These are phyloP conservation scores for Campopleginae sp. DNA, from an alignment of 2,888 invertebrate species.

Conservation along the genomic window DNA sequence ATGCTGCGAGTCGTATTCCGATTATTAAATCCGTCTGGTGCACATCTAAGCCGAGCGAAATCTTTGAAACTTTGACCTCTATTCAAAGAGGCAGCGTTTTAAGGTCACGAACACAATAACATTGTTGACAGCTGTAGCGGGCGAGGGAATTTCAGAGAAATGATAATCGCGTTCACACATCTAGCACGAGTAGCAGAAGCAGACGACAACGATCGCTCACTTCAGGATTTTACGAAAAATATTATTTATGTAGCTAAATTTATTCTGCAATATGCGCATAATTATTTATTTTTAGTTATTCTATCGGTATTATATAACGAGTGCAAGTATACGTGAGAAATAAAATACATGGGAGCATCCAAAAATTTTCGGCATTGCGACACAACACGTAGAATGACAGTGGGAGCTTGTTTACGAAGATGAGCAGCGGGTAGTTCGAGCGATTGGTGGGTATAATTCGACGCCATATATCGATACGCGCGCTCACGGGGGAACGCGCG, in stretches of 20 bases:
- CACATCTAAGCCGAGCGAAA: conserved; percentile 31
- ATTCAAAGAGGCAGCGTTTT: conserved; percentile 70
- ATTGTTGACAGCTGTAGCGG: conserved; percentile 42
- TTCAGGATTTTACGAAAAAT: conserved; percentile 30
- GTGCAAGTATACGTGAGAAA: neutral
- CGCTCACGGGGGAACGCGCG: neutral
- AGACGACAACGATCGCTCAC: conserved; percentile 20
- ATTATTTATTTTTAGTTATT: conserved; percentile 3
- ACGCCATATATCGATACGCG: neutral
- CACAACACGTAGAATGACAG: neutral
- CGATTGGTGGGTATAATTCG: neutral
- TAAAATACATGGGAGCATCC: neutral
- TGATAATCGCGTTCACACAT: conserved; percentile 14
- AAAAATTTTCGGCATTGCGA: neutral
- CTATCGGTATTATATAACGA: neutral
- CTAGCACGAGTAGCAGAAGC: neutral
- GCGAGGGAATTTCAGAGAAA: conserved; percentile 43
- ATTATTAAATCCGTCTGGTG: neutral
- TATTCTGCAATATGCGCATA: neutral
- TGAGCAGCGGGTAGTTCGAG: neutral
- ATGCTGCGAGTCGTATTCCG: neutral
- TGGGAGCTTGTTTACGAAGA: neutral
- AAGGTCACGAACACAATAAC: conserved; percentile 76
- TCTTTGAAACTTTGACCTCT: conserved; percentile 79
- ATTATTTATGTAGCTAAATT: neutral